Percentiles rank a stretch among this genome's conserved stretches.
phyloP scores from a whole-genome alignment of 2,797 vertebrate species.

The Muscicapa comitata region DNA sequence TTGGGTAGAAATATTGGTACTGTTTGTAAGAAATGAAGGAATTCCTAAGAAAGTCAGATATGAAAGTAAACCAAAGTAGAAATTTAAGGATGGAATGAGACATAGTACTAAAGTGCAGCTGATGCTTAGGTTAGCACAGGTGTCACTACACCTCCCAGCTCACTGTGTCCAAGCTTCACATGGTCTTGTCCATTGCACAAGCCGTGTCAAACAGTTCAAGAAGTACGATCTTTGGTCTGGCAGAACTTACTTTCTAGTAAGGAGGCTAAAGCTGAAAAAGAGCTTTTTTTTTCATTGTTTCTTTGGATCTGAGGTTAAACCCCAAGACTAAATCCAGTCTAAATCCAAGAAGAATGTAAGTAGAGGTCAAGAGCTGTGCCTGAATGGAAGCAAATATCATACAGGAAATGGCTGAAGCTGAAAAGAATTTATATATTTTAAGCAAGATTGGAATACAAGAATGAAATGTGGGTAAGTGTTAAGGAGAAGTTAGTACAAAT shows the following conservation, averaged over 20 bases:
- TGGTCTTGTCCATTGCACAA: background rate
- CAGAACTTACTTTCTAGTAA: background rate
- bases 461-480: background rate
- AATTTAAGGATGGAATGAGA: background rate
- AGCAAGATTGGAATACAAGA: background rate
- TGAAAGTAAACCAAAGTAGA: background rate
- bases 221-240: background rate
- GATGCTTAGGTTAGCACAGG: background rate
- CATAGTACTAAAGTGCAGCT: background rate
- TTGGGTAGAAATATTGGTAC: background rate
- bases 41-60: background rate
- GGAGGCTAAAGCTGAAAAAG: background rate
- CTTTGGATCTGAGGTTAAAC: background rate
- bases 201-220: background rate
- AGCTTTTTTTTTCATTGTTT: accelerated
- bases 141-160: background rate
- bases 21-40: background rate
- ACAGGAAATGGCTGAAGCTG: background rate
- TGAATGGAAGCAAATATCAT: background rate
- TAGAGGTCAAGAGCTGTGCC: background rate
- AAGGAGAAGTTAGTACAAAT: background rate
- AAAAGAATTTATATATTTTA: background rate
- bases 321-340: background rate
- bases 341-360: background rate
- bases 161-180: accelerated